phyloP scores from a whole-genome alignment of 2,113 vertebrate species.

The Sinosuthora webbiana region DNA sequence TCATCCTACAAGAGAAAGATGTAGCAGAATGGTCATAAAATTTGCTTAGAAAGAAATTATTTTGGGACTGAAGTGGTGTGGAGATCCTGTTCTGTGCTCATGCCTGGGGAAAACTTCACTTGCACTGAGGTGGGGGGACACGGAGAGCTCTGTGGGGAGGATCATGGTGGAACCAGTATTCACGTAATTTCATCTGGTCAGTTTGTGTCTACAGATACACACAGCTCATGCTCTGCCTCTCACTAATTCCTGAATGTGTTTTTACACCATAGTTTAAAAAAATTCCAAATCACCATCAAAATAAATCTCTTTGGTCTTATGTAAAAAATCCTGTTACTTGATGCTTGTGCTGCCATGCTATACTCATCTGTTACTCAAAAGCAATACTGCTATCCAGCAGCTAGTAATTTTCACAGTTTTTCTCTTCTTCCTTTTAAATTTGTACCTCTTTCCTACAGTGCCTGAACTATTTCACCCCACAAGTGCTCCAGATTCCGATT shows the following conservation, averaged over 20 bases:
- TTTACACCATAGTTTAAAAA: not conserved
- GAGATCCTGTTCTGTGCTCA: not conserved
- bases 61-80: not conserved
- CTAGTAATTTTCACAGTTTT: not conserved
- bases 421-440: not conserved
- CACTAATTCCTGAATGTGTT: not conserved
- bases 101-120: not conserved
- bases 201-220: not conserved
- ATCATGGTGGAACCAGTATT: not conserved
- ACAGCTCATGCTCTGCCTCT: not conserved
- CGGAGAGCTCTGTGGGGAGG: not conserved
- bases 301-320: not conserved
- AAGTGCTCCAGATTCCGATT: slow-evolving; percentile 61
- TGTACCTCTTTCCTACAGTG: slow-evolving; percentile 67
- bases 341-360: not conserved
- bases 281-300: not conserved
- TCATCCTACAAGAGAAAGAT: not conserved
- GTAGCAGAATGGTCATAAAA: not conserved
- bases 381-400: not conserved
- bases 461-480: slow-evolving; percentile 69
- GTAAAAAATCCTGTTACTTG: not conserved
- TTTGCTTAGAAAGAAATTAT: not conserved
- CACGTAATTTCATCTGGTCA: not conserved
- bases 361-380: not conserved
- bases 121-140: accelerated